phyloP scores from a whole-genome alignment of 2,888 invertebrate species.

The Macroteleia sp. region DNA sequence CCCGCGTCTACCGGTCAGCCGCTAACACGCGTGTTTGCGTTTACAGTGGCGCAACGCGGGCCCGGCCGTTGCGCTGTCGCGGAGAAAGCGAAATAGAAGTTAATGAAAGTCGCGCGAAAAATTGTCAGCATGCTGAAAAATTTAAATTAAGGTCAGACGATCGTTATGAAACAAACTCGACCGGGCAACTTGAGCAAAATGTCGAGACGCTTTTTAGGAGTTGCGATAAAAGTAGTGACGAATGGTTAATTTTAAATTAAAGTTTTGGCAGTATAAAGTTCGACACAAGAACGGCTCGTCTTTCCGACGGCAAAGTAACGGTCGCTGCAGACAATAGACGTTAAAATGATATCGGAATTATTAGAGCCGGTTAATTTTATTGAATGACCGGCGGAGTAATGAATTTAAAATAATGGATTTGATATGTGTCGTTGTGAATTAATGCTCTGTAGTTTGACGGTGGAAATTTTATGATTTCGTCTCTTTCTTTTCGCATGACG shows the following conservation, averaged over 20 bases:
- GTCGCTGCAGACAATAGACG: slow-evolving; percentile 20
- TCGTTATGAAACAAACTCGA: slow-evolving; percentile 4
- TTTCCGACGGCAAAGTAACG: slow-evolving; percentile 10
- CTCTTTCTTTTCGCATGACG: not conserved
- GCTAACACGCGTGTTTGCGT: slow-evolving; percentile 36
- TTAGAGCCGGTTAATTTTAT: slow-evolving; percentile 24
- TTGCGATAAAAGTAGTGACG: slow-evolving; percentile 37
- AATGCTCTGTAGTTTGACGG: not conserved
- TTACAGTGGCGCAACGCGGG: slow-evolving; percentile 24
- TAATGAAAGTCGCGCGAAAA: slow-evolving; percentile 42
- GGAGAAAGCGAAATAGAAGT: slow-evolving; percentile 41
- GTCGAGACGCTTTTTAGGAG: slow-evolving; percentile 16
- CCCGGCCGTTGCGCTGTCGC: not conserved
- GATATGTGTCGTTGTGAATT: not conserved
- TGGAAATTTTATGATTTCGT: not conserved
- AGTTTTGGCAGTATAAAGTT: slow-evolving; percentile 29
- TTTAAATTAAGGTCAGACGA: slow-evolving; percentile 34
- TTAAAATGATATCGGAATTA: slow-evolving; percentile 36
- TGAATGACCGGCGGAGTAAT: slow-evolving; percentile 1
- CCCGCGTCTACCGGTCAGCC: slow-evolving; percentile 26
- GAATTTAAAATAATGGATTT: slow-evolving; percentile 7
- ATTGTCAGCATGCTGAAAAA: slow-evolving; percentile 21
- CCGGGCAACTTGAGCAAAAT: not conserved
- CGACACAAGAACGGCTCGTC: not conserved
- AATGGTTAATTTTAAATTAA: slow-evolving; percentile 46